A percentile compares a stretch with the other conserved stretches of the same genome.
Conservation (phyloP, 2,888 invertebrate genomes). For the Eledona agricola region DNA sequence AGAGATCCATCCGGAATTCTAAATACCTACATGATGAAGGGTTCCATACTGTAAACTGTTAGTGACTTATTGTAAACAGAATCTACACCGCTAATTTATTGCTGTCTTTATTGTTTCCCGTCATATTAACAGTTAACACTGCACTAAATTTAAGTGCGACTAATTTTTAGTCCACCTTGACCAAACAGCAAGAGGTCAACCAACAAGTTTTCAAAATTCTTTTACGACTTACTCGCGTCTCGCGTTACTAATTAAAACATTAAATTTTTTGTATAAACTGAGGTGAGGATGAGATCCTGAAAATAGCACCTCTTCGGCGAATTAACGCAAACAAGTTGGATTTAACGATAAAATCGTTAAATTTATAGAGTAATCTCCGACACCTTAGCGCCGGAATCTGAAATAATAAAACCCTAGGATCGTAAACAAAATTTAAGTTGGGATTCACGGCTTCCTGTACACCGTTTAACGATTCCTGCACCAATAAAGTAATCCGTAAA, state of each 20-base stretch:
- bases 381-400: conserved; percentile 48
- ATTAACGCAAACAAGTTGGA: conserved; percentile 31
- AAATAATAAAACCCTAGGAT: conserved; percentile 45
- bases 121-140: conserved; percentile 43
- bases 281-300: conserved; percentile 6
- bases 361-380: conserved; percentile 40
- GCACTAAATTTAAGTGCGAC: conserved; percentile 25
- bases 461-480: conserved; percentile 40
- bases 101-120: conserved; percentile 54
- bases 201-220: too few relatives aligned
- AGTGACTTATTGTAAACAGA: conserved; percentile 58
- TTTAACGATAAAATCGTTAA: conserved; percentile 30
- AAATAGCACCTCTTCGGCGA: conserved; percentile 28
- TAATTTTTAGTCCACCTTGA: neutral
- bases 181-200: too few relatives aligned
- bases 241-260: too few relatives aligned
- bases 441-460: conserved; percentile 48
- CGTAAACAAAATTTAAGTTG: conserved; percentile 46
- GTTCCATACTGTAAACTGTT: conserved; percentile 54
- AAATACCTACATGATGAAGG: conserved; percentile 46
- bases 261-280: conserved; percentile 9
- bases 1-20: conserved; percentile 42
- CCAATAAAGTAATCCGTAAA: conserved; percentile 43
- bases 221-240: too few relatives aligned
- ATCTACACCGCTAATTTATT: conserved; percentile 54